A percentile compares a stretch with the other conserved stretches of the same genome.
These are phyloP conservation scores for Balanococcus diminutus DNA, from an alignment of 2,888 invertebrate species.

Conservation along the genomic window DNA sequence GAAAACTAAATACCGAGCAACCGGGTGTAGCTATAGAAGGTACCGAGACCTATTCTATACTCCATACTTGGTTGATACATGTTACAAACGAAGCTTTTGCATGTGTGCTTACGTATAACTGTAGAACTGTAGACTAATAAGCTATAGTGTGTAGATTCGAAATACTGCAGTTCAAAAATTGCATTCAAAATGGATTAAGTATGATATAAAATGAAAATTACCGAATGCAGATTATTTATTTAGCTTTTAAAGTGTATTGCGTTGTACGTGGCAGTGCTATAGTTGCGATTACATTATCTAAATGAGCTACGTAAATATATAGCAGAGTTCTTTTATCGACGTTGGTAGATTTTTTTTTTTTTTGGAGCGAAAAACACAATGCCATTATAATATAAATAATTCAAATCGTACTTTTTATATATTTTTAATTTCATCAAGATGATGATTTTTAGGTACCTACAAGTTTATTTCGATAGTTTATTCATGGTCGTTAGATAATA, in stretches of 20 bases:
- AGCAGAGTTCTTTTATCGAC: not conserved
- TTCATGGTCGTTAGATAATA: too few relatives aligned
- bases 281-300: conserved; percentile 6
- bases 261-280: not conserved
- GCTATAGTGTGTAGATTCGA: not conserved
- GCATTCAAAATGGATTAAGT: conserved; percentile 10
- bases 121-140: not conserved
- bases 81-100: not conserved
- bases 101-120: not conserved
- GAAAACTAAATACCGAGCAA: not conserved
- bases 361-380: not conserved
- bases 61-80: not conserved
- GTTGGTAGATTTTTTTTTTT: not conserved
- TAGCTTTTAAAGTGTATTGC: conserved; percentile 37
- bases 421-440: not conserved
- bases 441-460: too few relatives aligned
- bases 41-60: too few relatives aligned
- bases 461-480: too few relatives aligned
- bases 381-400: conserved; percentile 2
- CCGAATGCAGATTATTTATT: conserved; percentile 32
- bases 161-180: conserved; percentile 31
- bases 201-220: conserved; percentile 42
- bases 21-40: not conserved
- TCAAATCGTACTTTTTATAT: not conserved
- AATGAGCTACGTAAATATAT: not conserved